These are phyloP conservation scores for Eupeodes latifasciatus DNA, from an alignment of 2,888 invertebrate genomes.

Conservation along the genomic window DNA sequence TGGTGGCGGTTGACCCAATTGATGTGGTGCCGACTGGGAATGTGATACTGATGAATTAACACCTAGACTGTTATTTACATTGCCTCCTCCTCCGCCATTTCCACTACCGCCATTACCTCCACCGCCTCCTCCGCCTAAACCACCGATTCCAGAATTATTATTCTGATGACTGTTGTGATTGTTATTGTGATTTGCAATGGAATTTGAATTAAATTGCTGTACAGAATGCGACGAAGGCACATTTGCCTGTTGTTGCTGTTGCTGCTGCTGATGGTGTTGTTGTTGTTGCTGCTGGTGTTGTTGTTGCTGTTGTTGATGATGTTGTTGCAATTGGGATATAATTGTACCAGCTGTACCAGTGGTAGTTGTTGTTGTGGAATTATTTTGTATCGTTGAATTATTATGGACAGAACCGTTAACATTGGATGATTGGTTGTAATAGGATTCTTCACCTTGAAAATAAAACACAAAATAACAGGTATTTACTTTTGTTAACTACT, in stretches of 20 bases:
- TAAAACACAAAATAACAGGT: not conserved
- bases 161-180: conserved; percentile 75
- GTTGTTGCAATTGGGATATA: conserved; percentile 78
- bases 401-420: conserved; percentile 83
- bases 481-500: conserved; percentile 10
- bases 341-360: conserved; percentile 80
- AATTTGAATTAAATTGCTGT: conserved; percentile 83
- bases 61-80: conserved; percentile 75
- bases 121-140: conserved; percentile 64
- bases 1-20: conserved; percentile 82
- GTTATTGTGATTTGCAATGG: conserved; percentile 79
- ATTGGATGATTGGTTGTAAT: conserved; percentile 81
- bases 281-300: conserved; percentile 69
- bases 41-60: conserved; percentile 83
- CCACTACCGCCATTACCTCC: conserved; percentile 59
- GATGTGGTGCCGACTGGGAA: conserved; percentile 84
- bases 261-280: conserved; percentile 75
- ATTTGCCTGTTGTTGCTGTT: conserved; percentile 74
- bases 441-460: conserved; percentile 82
- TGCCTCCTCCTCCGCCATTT: conserved; percentile 78
- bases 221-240: conserved; percentile 83
- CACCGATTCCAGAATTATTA: conserved; percentile 79
- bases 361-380: conserved; percentile 81
- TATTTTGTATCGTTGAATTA: conserved; percentile 81
- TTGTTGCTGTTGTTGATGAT: conserved; percentile 78